These are phyloP conservation scores for Drosophila tsacasi DNA, from an alignment of 1,140 invertebrate genomes.

Conservation along the genomic window DNA sequence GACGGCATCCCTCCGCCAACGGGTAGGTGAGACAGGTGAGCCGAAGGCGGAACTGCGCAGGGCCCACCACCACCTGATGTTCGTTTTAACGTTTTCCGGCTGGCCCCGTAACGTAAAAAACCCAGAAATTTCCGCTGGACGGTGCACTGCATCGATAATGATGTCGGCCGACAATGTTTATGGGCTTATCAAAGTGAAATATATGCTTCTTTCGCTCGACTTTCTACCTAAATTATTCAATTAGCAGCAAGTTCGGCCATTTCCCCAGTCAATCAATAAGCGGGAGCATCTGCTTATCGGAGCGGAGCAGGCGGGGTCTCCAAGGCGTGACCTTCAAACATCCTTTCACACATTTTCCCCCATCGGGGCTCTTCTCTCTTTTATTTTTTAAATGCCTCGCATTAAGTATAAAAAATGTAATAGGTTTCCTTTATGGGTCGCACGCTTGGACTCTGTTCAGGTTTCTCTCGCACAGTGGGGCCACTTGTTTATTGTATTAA, in stretches of 20 bases:
- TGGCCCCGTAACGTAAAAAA: slow-evolving; percentile 37
- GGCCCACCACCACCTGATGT: slow-evolving; percentile 50
- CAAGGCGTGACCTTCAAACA: slow-evolving; percentile 69
- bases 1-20: slow-evolving; percentile 14
- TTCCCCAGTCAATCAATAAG: slow-evolving; percentile 44
- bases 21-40: slow-evolving; percentile 28
- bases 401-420: slow-evolving; percentile 74
- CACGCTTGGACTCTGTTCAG: slow-evolving; percentile 28
- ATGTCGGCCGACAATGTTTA: slow-evolving; percentile 36
- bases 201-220: slow-evolving; percentile 29
- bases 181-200: slow-evolving; percentile 57
- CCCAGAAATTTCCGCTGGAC: slow-evolving; percentile 36
- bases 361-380: slow-evolving; percentile 21
- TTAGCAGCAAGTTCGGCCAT: slow-evolving; percentile 36
- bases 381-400: slow-evolving; percentile 60
- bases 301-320: slow-evolving; percentile 41
- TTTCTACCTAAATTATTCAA: slow-evolving; percentile 57
- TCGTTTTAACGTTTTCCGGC: slow-evolving; percentile 57
- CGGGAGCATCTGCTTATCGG: slow-evolving; percentile 56
- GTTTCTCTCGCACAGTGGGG: slow-evolving; percentile 13
- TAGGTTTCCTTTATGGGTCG: slow-evolving; percentile 65
- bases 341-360: slow-evolving; percentile 58
- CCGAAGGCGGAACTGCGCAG: not conserved
- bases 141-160: slow-evolving; percentile 53
- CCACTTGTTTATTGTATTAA: not conserved